Conservation (phyloP, 1,140 invertebrate genomes). For the Apolygus lucorum region DNA sequence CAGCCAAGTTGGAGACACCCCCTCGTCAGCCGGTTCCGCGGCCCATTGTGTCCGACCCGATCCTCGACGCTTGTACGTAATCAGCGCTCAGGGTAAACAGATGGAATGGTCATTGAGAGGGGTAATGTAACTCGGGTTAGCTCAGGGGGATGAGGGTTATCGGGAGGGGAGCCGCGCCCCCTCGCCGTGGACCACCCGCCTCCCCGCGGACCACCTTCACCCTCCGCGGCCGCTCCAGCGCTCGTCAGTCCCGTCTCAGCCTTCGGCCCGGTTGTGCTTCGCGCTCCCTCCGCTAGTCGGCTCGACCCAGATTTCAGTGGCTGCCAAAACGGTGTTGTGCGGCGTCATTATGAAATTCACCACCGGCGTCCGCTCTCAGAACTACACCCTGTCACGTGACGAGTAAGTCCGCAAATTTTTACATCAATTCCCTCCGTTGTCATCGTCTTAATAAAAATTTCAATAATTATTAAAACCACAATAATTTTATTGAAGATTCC, state of each 20-base stretch:
- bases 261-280: background rate
- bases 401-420: too few species aligned
- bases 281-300: too few species aligned
- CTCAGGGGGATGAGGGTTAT: background rate
- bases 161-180: constrained; percentile 4
- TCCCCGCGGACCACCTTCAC: background rate
- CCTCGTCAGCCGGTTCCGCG: background rate
- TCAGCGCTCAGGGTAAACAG: background rate
- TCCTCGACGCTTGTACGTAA: background rate
- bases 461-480: too few species aligned
- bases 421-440: too few species aligned
- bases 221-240: too few species aligned
- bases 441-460: too few species aligned
- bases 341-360: constrained; percentile 20
- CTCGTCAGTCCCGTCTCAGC: background rate
- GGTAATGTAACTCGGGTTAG: too few species aligned
- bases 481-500: too few species aligned
- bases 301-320: too few species aligned
- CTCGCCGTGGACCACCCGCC: background rate
- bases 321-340: background rate
- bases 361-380: constrained; percentile 19
- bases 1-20: too few species aligned
- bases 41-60: background rate
- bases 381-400: constrained; percentile 17
- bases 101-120: background rate